These are phyloP conservation scores for Apoderus coryli DNA, from an alignment of 2,888 invertebrate species.

Conservation along the genomic window DNA sequence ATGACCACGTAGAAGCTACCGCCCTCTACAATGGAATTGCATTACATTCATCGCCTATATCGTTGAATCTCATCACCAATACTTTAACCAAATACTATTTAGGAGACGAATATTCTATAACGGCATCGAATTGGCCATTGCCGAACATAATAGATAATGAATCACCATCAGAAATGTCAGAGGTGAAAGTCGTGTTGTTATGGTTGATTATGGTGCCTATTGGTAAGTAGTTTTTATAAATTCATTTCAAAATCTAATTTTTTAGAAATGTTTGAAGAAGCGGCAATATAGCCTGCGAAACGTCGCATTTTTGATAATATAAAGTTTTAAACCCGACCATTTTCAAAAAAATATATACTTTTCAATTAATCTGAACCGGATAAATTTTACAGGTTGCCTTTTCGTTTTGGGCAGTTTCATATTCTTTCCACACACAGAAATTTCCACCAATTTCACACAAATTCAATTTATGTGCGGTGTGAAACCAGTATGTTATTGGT, in stretches of 20 bases:
- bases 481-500: constrained; percentile 46
- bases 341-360: no score
- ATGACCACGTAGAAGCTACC: constrained; percentile 18
- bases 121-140: constrained; percentile 27
- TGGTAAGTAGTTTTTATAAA: no score
- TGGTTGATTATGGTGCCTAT: constrained; percentile 30
- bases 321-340: no score
- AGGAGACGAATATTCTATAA: constrained; percentile 26
- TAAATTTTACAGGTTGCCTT: no score
- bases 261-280: no score
- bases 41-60: constrained; percentile 37
- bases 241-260: no score
- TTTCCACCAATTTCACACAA: constrained; percentile 44
- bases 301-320: no score
- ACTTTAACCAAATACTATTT: constrained; percentile 29
- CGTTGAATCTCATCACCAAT: constrained; percentile 37
- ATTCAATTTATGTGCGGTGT: constrained; percentile 54
- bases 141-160: constrained; percentile 15
- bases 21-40: constrained; percentile 35
- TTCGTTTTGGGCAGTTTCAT: constrained; percentile 39
- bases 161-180: constrained; percentile 19
- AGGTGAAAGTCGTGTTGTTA: constrained; percentile 22
- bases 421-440: constrained; percentile 48
- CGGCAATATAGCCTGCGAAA: no score
- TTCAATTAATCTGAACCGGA: no score